Conservation (phyloP, 2,113 vertebrate genomes). For the Arenaria interpres region DNA sequence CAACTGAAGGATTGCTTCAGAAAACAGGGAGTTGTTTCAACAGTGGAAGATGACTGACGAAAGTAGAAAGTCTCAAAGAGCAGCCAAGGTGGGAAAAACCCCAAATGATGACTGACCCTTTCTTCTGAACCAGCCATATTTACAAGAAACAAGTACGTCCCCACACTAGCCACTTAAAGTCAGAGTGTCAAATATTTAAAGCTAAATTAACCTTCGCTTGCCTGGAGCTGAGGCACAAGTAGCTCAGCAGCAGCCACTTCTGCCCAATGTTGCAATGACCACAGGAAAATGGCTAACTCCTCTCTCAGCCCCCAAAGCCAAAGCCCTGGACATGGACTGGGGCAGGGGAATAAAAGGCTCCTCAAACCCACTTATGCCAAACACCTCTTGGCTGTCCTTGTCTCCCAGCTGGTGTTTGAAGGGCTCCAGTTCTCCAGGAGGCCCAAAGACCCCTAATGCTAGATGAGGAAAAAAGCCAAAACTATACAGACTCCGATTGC, state of each 20-base stretch:
- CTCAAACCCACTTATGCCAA: background rate
- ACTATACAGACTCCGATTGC: background rate
- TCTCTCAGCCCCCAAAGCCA: background rate
- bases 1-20: background rate
- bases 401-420: background rate
- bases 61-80: background rate
- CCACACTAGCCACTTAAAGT: background rate
- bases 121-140: background rate
- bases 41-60: background rate
- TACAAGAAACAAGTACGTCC: background rate
- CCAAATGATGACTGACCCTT: background rate
- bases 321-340: accelerated
- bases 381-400: accelerated
- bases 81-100: background rate
- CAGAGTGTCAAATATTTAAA: background rate
- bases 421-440: background rate
- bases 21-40: background rate
- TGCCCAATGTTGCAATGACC: background rate
- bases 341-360: background rate
- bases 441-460: background rate
- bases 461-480: background rate
- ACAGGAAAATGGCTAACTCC: background rate
- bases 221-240: background rate
- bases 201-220: background rate
- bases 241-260: background rate